These are phyloP conservation scores for Hypomesus transpacificus DNA, from an alignment of 2,113 vertebrate genomes.

Conservation along the genomic window DNA sequence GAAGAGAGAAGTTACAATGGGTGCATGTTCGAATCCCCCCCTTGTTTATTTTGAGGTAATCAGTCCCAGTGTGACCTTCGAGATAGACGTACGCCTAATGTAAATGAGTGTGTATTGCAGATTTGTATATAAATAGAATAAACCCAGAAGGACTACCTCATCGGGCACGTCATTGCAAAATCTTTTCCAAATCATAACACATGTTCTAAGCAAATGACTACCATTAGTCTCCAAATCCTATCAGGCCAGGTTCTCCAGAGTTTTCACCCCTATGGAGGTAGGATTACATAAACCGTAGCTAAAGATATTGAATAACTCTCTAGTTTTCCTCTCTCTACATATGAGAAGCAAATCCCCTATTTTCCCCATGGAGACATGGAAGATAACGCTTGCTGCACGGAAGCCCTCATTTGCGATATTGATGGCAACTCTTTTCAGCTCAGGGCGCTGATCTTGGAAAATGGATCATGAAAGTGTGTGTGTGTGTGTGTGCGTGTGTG, in stretches of 20 bases:
- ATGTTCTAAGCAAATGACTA: too few relatives aligned
- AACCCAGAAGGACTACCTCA: too few relatives aligned
- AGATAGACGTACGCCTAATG: not conserved
- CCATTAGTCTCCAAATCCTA: too few relatives aligned
- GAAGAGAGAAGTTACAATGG: slow-evolving; percentile 35
- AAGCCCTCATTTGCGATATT: slow-evolving; percentile 33
- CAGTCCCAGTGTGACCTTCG: not conserved
- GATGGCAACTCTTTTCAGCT: slow-evolving; percentile 55
- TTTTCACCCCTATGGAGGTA: too few relatives aligned
- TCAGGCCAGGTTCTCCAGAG: too few relatives aligned
- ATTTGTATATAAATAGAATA: too few relatives aligned
- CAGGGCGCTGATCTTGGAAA: slow-evolving; percentile 49
- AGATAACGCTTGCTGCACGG: not conserved
- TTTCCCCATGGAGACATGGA: not conserved
- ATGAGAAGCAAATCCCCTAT: not conserved
- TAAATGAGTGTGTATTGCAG: too few relatives aligned
- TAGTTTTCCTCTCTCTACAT: not conserved
- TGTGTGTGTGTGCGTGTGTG: slow-evolving; percentile 33
- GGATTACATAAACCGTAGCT: too few relatives aligned
- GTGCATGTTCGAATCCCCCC: not conserved
- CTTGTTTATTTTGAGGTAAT: not conserved
- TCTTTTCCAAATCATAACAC: too few relatives aligned
- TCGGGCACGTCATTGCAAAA: too few relatives aligned
- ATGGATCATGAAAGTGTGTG: slow-evolving; percentile 50
- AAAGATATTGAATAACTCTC: too few relatives aligned